Evolutionary conservation across 2,888 invertebrate species (phyloP).

Genomic region (Syrphus vitripennis): DNA sequence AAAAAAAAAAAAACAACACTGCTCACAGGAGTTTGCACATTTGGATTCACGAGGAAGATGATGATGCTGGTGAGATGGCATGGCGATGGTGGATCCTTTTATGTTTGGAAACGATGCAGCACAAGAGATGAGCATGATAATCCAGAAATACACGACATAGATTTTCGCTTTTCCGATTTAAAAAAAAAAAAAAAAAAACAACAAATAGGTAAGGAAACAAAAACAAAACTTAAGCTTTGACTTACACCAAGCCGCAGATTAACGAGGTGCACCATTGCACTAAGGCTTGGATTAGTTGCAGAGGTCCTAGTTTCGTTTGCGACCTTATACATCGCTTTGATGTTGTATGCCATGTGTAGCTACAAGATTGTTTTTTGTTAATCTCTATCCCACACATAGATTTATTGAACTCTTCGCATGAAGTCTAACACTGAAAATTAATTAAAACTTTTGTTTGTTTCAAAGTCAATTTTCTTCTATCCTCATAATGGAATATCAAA

Average conservation of each 20-base stretch:
- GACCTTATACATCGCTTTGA: neutral
- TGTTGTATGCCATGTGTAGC: neutral
- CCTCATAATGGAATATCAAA: neutral
- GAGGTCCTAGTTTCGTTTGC: neutral
- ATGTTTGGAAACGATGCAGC: slow-evolving; percentile 61
- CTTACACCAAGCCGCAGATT: slow-evolving; percentile 30
- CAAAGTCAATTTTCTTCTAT: neutral
- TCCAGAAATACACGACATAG: slow-evolving; percentile 61
- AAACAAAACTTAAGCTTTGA: slow-evolving; percentile 24
- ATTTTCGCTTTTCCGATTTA: slow-evolving; percentile 38
- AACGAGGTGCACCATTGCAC: slow-evolving; percentile 47
- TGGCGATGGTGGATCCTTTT: slow-evolving; percentile 52
- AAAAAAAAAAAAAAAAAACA: neutral
- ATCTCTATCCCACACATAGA: slow-evolving; percentile 17
- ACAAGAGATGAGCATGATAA: slow-evolving; percentile 64
- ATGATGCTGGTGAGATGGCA: neutral
- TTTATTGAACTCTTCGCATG: slow-evolving; percentile 41
- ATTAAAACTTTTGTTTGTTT: slow-evolving; percentile 38
- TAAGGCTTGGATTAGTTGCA: neutral
- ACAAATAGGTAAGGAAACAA: neutral
- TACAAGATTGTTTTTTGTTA: slow-evolving; percentile 26
- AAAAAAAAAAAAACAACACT: slow-evolving; percentile 2
- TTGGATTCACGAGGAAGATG: slow-evolving; percentile 32
- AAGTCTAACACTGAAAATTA: slow-evolving; percentile 61
- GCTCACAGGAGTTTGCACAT: neutral